These are phyloP conservation scores for Pogonocichla stellata DNA, from an alignment of 2,113 vertebrate species.

Conservation along the genomic window DNA sequence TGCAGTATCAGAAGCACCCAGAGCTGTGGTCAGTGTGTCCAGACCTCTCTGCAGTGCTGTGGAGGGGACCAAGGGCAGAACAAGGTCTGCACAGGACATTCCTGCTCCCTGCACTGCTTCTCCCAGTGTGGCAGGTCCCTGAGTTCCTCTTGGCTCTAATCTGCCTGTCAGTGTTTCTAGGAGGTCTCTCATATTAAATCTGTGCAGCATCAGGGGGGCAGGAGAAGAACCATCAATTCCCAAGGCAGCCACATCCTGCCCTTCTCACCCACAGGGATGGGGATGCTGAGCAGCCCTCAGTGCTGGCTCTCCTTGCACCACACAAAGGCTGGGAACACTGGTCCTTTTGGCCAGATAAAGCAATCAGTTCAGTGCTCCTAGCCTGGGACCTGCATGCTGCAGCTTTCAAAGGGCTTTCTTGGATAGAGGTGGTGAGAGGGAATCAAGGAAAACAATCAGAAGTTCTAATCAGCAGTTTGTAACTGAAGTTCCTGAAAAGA, in stretches of 20 bases:
- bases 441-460: neutral
- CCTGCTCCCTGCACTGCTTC: neutral
- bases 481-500: neutral
- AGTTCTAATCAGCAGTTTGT: neutral
- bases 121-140: neutral
- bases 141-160: neutral
- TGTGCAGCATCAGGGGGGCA: neutral
- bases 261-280: neutral
- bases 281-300: neutral
- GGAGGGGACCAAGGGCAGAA: fast-evolving
- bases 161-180: neutral
- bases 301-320: neutral
- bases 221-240: fast-evolving
- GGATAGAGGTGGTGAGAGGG: neutral
- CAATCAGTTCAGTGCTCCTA: neutral
- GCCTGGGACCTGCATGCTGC: too few species aligned
- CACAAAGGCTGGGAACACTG: neutral
- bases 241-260: neutral
- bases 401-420: neutral
- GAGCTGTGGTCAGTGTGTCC: neutral
- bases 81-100: fast-evolving
- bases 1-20: neutral
- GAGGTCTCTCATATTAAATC: neutral
- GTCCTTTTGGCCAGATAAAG: neutral
- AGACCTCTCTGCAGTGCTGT: fast-evolving